These are phyloP conservation scores for Julus scandinavius DNA, from an alignment of 2,888 invertebrate genomes.

Conservation along the genomic window DNA sequence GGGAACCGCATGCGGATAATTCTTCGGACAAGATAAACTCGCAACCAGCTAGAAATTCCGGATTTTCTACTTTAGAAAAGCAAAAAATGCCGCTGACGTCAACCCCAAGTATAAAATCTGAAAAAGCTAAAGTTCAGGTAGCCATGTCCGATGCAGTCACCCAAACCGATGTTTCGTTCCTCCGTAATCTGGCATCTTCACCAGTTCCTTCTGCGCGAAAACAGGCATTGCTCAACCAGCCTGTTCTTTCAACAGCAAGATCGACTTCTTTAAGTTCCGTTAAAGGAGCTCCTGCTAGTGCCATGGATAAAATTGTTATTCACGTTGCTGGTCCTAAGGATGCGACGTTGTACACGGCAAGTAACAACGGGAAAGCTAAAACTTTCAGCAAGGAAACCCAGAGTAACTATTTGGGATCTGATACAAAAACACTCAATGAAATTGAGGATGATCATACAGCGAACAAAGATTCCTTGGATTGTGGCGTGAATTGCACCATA, in stretches of 20 bases:
- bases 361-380: background rate
- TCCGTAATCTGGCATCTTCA: slow-evolving; percentile 48
- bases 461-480: background rate
- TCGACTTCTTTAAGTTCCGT: slow-evolving; percentile 17
- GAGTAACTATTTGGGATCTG: slow-evolving; percentile 2
- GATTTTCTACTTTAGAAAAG: slow-evolving; percentile 3
- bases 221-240: slow-evolving; percentile 46
- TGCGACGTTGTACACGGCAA: background rate
- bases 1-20: slow-evolving; percentile 1
- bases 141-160: slow-evolving; percentile 46
- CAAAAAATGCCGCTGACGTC: slow-evolving; percentile 29
- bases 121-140: slow-evolving; percentile 29
- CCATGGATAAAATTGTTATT: slow-evolving; percentile 53
- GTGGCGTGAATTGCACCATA: background rate
- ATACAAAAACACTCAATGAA: background rate
- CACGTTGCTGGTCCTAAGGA: slow-evolving; percentile 55
- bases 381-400: background rate
- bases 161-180: slow-evolving; percentile 55
- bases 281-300: slow-evolving; percentile 38
- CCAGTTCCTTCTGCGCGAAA: slow-evolving; percentile 51
- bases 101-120: background rate
- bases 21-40: slow-evolving; percentile 14
- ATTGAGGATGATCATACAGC: background rate
- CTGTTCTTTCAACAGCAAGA: background rate
- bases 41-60: background rate